These are phyloP conservation scores for Eupeodes luniger DNA, from an alignment of 2,888 invertebrate genomes.

Conservation along the genomic window DNA sequence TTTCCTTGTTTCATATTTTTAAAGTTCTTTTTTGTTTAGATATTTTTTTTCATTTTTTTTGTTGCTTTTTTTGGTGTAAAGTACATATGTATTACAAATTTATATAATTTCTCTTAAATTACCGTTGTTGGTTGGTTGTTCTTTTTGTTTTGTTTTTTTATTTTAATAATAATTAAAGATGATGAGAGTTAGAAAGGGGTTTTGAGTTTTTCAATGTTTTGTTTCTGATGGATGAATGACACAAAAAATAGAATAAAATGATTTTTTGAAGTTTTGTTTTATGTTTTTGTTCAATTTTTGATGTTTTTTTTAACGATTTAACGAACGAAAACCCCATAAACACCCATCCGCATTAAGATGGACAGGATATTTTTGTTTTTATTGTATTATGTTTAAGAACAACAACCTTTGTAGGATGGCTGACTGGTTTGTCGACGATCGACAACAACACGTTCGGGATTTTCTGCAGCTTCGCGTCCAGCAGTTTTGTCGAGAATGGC, in stretches of 20 bases:
- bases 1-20: slow-evolving; percentile 59
- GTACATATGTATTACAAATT: slow-evolving; percentile 68
- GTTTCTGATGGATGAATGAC: slow-evolving; percentile 33
- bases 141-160: slow-evolving; percentile 23
- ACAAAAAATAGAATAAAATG: slow-evolving; percentile 30
- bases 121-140: slow-evolving; percentile 68
- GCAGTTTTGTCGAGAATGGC: slow-evolving; percentile 97
- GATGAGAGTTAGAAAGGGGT: slow-evolving; percentile 52
- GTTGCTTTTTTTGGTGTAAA: slow-evolving; percentile 69
- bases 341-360: slow-evolving; percentile 25
- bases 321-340: slow-evolving; percentile 46
- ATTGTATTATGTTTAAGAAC: slow-evolving; percentile 80
- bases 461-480: slow-evolving; percentile 91
- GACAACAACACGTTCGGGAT: slow-evolving; percentile 88
- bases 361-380: background rate
- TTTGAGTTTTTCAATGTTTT: slow-evolving; percentile 22
- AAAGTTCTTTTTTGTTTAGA: slow-evolving; percentile 49
- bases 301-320: slow-evolving; percentile 5
- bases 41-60: slow-evolving; percentile 35
- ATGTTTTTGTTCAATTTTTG: slow-evolving; percentile 20
- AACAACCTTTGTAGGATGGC: slow-evolving; percentile 84
- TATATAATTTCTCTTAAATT: slow-evolving; percentile 74
- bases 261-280: slow-evolving; percentile 17
- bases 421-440: slow-evolving; percentile 87
- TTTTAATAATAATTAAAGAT: slow-evolving; percentile 45